phyloP scores from a whole-genome alignment of 2,797 vertebrate genomes.

The Darevskia nairensis region DNA sequence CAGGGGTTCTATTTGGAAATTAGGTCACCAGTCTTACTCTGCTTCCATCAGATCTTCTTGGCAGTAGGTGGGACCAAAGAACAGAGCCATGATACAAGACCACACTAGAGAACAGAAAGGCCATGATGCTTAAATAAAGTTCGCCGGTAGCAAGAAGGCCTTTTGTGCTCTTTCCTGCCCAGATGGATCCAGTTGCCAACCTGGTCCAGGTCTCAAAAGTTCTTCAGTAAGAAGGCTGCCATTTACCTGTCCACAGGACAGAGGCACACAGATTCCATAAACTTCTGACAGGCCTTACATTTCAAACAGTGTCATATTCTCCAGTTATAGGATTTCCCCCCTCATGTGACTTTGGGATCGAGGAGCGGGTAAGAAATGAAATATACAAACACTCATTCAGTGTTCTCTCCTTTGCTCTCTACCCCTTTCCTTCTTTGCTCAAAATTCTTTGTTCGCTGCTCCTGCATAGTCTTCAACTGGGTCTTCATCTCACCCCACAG shows the following conservation, averaged over 20 bases:
- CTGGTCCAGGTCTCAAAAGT: no score
- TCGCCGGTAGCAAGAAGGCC: no score
- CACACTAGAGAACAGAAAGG: no score
- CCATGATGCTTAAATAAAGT: no score
- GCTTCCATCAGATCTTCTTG: neutral
- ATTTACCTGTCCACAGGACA: no score
- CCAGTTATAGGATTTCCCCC: neutral
- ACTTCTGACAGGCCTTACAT: neutral
- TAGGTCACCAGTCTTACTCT: neutral
- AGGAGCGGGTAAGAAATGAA: no score
- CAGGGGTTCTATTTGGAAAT: neutral
- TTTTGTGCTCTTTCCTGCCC: no score
- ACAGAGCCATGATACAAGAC: no score
- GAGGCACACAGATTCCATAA: no score
- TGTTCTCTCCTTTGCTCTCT: neutral
- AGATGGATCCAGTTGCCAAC: no score
- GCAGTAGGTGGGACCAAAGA: neutral
- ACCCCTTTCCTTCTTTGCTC: neutral
- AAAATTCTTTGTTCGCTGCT: rapidly evolving
- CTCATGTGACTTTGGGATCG: no score
- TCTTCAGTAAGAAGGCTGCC: no score
- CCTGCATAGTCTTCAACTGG: neutral
- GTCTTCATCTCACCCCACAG: neutral
- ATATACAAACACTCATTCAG: neutral
- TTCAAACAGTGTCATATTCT: neutral